A percentile compares a stretch with the other conserved stretches of the same genome.
These are phyloP conservation scores for Triplophysa rosa DNA, from an alignment of 2,113 vertebrate genomes.

Conservation along the genomic window DNA sequence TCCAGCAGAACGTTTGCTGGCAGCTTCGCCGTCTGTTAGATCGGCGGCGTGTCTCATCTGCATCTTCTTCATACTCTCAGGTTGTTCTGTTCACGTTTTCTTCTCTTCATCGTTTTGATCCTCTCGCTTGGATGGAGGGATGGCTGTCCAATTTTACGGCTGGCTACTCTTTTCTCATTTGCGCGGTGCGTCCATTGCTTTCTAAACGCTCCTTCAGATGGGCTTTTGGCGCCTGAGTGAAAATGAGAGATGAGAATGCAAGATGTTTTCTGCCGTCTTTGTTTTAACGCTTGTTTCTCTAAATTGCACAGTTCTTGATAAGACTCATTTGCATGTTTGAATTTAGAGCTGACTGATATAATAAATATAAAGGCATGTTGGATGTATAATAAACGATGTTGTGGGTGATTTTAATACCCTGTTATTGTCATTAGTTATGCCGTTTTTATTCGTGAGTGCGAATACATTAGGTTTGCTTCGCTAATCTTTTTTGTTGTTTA, in stretches of 20 bases:
- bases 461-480: too few relatives aligned
- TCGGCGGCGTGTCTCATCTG: conserved; percentile 49
- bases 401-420: too few relatives aligned
- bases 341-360: neutral
- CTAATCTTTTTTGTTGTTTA: too few relatives aligned
- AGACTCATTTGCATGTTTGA: neutral
- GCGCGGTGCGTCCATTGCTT: conserved; percentile 56
- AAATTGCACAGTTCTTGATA: neutral
- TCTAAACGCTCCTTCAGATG: conserved; percentile 67
- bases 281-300: conserved; percentile 20
- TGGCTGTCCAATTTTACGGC: conserved; percentile 75
- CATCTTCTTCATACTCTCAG: conserved; percentile 67
- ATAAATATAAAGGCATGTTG: too few relatives aligned
- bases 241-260: conserved; percentile 5
- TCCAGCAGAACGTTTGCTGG: conserved; percentile 43
- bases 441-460: too few relatives aligned
- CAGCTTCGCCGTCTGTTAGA: conserved; percentile 34
- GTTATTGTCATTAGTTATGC: too few relatives aligned
- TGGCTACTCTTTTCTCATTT: conserved; percentile 60
- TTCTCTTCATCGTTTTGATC: conserved; percentile 6
- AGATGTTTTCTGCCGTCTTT: conserved; percentile 12
- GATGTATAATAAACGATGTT: too few relatives aligned
- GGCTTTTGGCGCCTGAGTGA: conserved; percentile 51
- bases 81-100: neutral
- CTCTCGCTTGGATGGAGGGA: conserved; percentile 67